Evolutionary conservation across 2,113 vertebrate genomes (phyloP).

Genomic region (Donacobius atricapilla): DNA sequence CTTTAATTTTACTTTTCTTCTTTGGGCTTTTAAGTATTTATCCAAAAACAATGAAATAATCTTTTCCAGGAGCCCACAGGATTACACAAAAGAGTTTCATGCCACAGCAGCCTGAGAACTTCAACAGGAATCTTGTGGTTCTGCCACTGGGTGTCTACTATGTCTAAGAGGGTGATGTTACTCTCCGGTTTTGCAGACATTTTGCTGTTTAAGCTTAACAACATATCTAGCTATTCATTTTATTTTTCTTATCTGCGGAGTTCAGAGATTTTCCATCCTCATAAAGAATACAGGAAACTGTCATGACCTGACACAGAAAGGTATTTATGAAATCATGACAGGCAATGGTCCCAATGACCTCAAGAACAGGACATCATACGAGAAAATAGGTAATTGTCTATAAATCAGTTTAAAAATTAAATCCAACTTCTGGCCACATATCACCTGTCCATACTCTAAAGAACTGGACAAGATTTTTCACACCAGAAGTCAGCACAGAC

Average conservation of each 20-base stretch:
- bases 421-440: background rate
- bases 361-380: background rate
- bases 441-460: background rate
- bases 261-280: background rate
- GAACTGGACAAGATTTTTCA: background rate
- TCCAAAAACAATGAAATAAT: background rate
- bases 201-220: background rate
- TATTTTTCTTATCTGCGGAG: background rate
- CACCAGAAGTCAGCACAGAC: background rate
- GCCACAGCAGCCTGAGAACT: background rate
- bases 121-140: background rate
- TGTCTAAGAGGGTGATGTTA: background rate
- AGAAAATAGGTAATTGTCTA: background rate
- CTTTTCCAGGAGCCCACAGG: background rate
- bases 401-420: background rate
- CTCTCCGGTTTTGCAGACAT: background rate
- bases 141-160: background rate
- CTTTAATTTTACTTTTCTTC: background rate
- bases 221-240: background rate
- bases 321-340: fast-evolving
- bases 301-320: background rate
- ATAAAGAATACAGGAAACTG: background rate
- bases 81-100: background rate
- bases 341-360: fast-evolving
- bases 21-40: background rate